phyloP scores from a whole-genome alignment of 2,113 vertebrate genomes.

The Ceuthmochares aereus region DNA sequence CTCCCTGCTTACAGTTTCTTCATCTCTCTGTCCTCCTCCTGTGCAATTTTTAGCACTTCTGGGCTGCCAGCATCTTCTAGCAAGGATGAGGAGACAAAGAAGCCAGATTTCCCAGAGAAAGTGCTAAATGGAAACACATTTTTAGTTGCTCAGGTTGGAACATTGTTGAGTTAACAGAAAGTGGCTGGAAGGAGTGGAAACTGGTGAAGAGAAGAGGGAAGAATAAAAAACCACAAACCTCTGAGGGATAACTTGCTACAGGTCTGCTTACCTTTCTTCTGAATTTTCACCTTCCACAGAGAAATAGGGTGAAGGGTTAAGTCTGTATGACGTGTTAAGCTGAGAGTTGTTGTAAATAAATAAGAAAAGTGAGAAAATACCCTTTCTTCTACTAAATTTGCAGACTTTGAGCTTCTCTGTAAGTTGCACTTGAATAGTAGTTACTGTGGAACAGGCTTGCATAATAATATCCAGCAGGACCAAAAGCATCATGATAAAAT shows the following conservation, averaged over 20 bases:
- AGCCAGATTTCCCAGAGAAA: background rate
- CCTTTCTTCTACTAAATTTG: background rate
- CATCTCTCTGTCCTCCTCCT: background rate
- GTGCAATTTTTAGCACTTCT: background rate
- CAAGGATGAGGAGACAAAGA: background rate
- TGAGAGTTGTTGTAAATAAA: background rate
- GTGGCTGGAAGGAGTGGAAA: background rate
- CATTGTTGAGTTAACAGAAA: background rate
- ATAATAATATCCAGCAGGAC: constrained; percentile 19
- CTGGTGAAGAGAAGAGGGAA: background rate
- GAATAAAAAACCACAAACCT: background rate
- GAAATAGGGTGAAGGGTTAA: background rate
- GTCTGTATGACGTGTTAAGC: background rate
- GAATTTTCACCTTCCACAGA: background rate
- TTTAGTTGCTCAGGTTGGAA: background rate
- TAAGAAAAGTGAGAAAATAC: background rate
- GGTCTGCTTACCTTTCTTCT: background rate
- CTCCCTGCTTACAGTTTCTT: background rate
- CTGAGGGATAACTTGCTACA: background rate
- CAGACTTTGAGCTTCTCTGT: constrained; percentile 1
- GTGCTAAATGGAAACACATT: background rate
- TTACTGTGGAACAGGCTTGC: background rate
- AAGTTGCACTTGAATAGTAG: background rate
- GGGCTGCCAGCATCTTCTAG: background rate
- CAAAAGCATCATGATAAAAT: constrained; percentile 18